phyloP scores from a whole-genome alignment of 2,888 invertebrate genomes.

The Phragmatobia fuliginosa region DNA sequence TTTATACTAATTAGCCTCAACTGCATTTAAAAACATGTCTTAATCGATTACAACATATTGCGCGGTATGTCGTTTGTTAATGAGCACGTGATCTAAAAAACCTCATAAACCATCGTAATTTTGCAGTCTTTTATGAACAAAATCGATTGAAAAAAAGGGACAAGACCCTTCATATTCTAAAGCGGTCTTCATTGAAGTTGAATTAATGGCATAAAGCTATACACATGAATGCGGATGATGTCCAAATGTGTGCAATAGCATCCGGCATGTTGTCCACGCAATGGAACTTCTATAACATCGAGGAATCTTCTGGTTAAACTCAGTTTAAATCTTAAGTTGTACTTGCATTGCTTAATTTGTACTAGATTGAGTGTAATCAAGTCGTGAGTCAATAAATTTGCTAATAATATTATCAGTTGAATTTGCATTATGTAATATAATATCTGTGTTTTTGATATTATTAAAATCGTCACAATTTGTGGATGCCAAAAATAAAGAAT shows the following conservation, averaged over 20 bases:
- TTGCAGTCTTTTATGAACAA: not conserved
- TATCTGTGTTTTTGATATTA: not conserved
- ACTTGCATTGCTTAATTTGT: not conserved
- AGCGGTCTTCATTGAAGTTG: not conserved
- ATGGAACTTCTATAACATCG: not conserved
- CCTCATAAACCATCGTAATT: not conserved
- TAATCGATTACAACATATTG: not conserved
- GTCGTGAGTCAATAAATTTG: not conserved
- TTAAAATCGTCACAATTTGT: no score
- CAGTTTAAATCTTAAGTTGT: not conserved
- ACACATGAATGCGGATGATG: slow-evolving; percentile 6
- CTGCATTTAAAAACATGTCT: not conserved
- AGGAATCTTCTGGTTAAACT: not conserved
- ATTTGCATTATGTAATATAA: not conserved
- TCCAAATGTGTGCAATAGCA: slow-evolving; percentile 1
- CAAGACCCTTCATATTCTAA: not conserved
- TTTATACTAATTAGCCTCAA: not conserved
- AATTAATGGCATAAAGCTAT: slow-evolving; percentile 4
- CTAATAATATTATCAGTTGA: not conserved
- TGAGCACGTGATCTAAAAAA: not conserved
- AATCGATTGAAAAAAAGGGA: no score
- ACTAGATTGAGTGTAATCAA: not conserved
- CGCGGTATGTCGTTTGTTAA: not conserved
- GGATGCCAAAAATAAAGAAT: not conserved
- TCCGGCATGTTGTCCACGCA: not conserved